Percentiles rank a stretch among this genome's conserved stretches.
Evolutionary conservation across 1,140 invertebrate species (phyloP).

Genomic region (Neodiprion virginianus): DNA sequence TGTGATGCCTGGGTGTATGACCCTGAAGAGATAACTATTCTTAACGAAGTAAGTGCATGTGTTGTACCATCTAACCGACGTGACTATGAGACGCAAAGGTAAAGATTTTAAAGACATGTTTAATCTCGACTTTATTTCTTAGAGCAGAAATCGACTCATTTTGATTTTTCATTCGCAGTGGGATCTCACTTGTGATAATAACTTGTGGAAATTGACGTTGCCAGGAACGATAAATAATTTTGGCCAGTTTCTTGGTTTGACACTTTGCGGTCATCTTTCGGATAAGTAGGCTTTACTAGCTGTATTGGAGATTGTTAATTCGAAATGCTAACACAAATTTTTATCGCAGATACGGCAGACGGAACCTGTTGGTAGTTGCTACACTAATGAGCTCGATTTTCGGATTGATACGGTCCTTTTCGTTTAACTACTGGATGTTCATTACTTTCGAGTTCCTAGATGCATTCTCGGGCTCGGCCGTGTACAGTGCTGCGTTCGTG

Average conservation of each 20-base stretch:
- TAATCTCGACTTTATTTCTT: no score
- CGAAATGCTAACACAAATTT: background rate
- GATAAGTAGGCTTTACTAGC: slow-evolving; percentile 56
- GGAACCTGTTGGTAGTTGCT: slow-evolving; percentile 64
- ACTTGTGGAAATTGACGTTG: slow-evolving; percentile 74
- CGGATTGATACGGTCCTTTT: slow-evolving; percentile 70
- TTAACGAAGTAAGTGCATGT: slow-evolving; percentile 53
- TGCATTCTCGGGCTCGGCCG: slow-evolving; percentile 66
- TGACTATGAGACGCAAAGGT: no score
- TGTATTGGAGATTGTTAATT: background rate
- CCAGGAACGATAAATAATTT: slow-evolving; percentile 76
- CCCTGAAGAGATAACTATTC: slow-evolving; percentile 56
- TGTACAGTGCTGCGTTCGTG: slow-evolving; percentile 70
- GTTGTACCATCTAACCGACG: no score
- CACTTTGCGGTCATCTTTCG: slow-evolving; percentile 71
- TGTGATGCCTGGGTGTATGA: slow-evolving; percentile 61
- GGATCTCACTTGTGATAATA: slow-evolving; percentile 63
- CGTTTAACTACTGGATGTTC: slow-evolving; percentile 70
- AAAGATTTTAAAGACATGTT: no score
- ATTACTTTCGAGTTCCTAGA: slow-evolving; percentile 72
- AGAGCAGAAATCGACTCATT: no score
- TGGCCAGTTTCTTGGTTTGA: slow-evolving; percentile 75
- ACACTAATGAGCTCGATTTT: slow-evolving; percentile 61
- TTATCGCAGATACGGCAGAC: slow-evolving; percentile 68
- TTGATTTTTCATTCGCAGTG: slow-evolving; percentile 53